Conservation (phyloP, 2,113 vertebrate genomes). For the Holacanthus passer region DNA sequence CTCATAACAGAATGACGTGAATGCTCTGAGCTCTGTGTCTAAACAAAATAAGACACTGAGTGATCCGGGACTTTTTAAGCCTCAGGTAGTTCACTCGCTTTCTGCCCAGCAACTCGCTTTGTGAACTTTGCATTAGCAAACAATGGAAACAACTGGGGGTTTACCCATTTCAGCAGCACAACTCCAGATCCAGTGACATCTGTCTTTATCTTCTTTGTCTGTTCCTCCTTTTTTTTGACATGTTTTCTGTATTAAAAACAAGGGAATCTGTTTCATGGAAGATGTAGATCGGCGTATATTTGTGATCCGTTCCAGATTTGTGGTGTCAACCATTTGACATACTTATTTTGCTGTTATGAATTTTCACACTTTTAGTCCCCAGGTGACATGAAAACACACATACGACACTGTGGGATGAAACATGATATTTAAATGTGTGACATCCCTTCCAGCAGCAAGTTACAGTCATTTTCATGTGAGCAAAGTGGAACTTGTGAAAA, state of each 20-base stretch:
- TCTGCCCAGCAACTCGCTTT: conserved; percentile 42
- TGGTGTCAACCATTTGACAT: background rate
- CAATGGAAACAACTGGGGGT: background rate
- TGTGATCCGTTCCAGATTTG: conserved; percentile 3
- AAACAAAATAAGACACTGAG: conserved; percentile 53
- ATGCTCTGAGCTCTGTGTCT: conserved; percentile 50
- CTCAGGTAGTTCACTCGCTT: conserved; percentile 31
- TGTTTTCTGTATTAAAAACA: conserved; percentile 25
- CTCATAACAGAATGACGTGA: conserved; percentile 50
- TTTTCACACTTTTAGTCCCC: background rate
- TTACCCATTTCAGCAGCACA: background rate
- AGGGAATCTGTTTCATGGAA: background rate
- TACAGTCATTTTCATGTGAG: background rate
- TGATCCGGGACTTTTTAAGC: conserved; percentile 56
- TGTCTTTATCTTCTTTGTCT: conserved; percentile 20
- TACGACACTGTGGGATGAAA: background rate
- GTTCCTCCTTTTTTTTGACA: conserved; percentile 16
- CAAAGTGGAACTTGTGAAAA: background rate
- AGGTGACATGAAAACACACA: conserved; percentile 12
- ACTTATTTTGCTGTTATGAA: background rate
- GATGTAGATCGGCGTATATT: background rate
- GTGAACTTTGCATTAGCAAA: conserved; percentile 31
- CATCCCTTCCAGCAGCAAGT: background rate
- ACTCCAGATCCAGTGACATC: conserved; percentile 8
- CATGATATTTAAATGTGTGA: background rate